phyloP scores from a whole-genome alignment of 37 sponge, comb jelly and placozoan species.

The Ephydatia muelleri region DNA sequence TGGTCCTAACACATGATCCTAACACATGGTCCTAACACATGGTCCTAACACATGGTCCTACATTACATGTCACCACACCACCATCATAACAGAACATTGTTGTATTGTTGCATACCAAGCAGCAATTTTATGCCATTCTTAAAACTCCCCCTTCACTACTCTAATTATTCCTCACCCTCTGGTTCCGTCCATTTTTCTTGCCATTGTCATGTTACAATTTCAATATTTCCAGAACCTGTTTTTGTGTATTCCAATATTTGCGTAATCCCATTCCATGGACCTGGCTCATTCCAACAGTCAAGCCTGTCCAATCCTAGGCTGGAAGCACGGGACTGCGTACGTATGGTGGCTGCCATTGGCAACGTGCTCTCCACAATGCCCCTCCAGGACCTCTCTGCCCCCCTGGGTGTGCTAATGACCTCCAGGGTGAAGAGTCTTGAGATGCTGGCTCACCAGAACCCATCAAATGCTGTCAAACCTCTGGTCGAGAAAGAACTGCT shows the following conservation, averaged over 20 bases:
- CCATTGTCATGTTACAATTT: not conserved
- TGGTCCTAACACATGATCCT: too few relatives aligned
- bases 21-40: too few relatives aligned
- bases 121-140: too few relatives aligned
- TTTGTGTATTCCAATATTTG: not conserved
- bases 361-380: constrained; percentile 58
- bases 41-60: too few relatives aligned
- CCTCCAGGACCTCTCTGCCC: constrained; percentile 15
- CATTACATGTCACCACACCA: too few relatives aligned
- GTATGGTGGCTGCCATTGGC: constrained; percentile 60
- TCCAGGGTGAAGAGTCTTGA: constrained; percentile 29
- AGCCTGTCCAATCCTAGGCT: constrained; percentile 34
- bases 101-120: too few relatives aligned
- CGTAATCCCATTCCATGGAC: not conserved
- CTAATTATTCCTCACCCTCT: too few relatives aligned
- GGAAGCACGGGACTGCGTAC: constrained; percentile 28
- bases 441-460: constrained; percentile 22
- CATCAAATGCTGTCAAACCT: not conserved
- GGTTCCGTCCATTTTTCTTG: too few relatives aligned
- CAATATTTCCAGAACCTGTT: too few relatives aligned
- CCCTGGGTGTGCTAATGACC: constrained; percentile 23
- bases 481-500: constrained; percentile 58
- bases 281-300: constrained; percentile 26
- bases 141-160: too few relatives aligned
- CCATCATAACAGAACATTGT: too few relatives aligned